Percentiles rank a stretch among this genome's conserved stretches.
Evolutionary conservation across 2,888 invertebrate species (phyloP).

Genomic region (Pheosia gnoma): DNA sequence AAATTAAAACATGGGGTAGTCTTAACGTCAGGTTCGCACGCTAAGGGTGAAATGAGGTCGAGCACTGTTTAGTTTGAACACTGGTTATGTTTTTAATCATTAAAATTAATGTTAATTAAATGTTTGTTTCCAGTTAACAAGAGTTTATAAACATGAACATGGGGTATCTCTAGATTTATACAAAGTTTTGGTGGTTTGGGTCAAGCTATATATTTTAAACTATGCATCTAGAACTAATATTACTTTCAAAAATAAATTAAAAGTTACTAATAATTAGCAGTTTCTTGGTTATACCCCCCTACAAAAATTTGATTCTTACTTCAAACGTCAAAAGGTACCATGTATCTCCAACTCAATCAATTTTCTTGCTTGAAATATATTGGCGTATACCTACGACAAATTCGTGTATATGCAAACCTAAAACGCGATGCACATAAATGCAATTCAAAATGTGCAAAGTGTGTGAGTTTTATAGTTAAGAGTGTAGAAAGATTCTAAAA

Average conservation of each 20-base stretch:
- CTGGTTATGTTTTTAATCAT: neutral
- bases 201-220: neutral
- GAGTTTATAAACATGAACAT: neutral
- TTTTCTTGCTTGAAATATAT: conserved; percentile 13
- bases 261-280: conserved; percentile 50
- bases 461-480: conserved; percentile 12
- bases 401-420: conserved; percentile 7
- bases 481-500: conserved; percentile 20
- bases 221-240: conserved; percentile 18
- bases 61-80: conserved; percentile 6
- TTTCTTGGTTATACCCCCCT: conserved; percentile 26
- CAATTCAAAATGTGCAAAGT: conserved; percentile 1
- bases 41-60: conserved; percentile 16
- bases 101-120: neutral
- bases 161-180: neutral
- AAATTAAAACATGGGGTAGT: conserved; percentile 10
- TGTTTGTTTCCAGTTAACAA: neutral
- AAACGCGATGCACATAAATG: conserved; percentile 18
- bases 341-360: conserved; percentile 23
- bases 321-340: conserved; percentile 17
- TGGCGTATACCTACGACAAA: conserved; percentile 8
- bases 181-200: no score
- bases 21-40: conserved; percentile 6
- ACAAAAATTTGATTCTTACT: conserved; percentile 30
- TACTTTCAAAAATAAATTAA: conserved; percentile 50